Base-by-base conservation (phyloP, 2,888 invertebrate species). In the Saturnia japonica region DNA sequence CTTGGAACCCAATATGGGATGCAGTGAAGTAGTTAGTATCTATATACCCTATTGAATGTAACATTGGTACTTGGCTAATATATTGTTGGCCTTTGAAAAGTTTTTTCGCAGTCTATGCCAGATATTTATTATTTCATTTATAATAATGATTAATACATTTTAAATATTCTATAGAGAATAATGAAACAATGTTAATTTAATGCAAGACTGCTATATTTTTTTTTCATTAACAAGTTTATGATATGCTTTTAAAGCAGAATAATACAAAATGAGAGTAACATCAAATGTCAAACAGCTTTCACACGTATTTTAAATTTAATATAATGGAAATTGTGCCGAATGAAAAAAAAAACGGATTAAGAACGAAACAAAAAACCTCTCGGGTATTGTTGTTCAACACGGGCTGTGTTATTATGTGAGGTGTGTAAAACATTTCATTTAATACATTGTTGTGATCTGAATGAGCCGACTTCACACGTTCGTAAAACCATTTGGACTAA, bases 341-440 rank as follows among this genome's bases (percentile, higher is more conserved):
- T 54, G 51, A 67, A 66, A 34, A 70, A 40, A 66, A 51, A 19
- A 67, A 71, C 19, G 64, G 68, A 62, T 43, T 62, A 47, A 77
- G 75, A 57, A 74, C 75, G 76, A 79, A 83, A 83, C 78, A 80
- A 80, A 77, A 72, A 78, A 78, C 28, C 57, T 60, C 57, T 60
- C 28, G 57, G 57, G 57, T 74, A 25, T 43, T 45, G 68, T 68
- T 51, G 68, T 28, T 68, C 19, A 7, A 68, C 47, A 68, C 47
- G 28, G 28, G 28, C 47, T 40, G 47, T 51, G 45, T 47, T 68
- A 68, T 68, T 68, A 22, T 16, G 45, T 51, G n/a, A 67, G n/a
- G 42, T 25, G n/a, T 68, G 45, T 47, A 68, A 68, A 68, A 68
- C 47, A 42, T 22, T 57, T 25, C 9, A 25, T 57, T 14, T 25